A percentile compares a stretch with the other conserved stretches of the same genome.
phyloP scores from a whole-genome alignment of 2,797 vertebrate genomes.

The Ataeniobius toweri region DNA sequence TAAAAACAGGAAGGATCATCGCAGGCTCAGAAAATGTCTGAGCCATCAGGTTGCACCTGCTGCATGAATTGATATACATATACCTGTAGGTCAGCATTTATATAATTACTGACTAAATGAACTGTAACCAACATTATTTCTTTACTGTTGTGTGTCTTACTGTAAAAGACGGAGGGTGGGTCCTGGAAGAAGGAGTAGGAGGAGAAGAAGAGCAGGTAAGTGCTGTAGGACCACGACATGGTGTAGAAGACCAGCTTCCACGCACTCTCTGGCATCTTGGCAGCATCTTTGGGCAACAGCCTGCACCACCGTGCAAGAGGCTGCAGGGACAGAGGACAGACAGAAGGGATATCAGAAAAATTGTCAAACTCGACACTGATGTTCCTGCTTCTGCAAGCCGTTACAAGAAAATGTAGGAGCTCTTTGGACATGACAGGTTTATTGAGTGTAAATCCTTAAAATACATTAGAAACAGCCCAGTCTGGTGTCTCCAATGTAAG shows the following conservation, averaged over 20 bases:
- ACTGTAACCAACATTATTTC: neutral
- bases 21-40: constrained; percentile 4
- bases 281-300: constrained; percentile 89
- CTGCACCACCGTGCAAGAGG: constrained; percentile 86
- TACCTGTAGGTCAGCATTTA: neutral
- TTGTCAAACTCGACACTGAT: constrained; percentile 5
- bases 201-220: constrained; percentile 92
- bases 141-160: constrained; percentile 74
- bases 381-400: neutral
- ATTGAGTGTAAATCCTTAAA: neutral
- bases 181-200: constrained; percentile 93
- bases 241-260: constrained; percentile 98
- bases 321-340: constrained; percentile 72
- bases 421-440: neutral
- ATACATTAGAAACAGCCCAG: neutral
- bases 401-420: neutral
- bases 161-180: constrained; percentile 90
- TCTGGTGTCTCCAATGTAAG: neutral
- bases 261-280: constrained; percentile 95
- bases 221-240: constrained; percentile 90
- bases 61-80: neutral
- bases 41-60: constrained; percentile 1
- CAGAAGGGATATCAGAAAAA: constrained; percentile 5
- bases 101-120: neutral
- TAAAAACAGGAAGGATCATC: constrained; percentile 1